These are phyloP conservation scores for Presbytis comata DNA, from an alignment of 2,797 vertebrate species.

Conservation along the genomic window DNA sequence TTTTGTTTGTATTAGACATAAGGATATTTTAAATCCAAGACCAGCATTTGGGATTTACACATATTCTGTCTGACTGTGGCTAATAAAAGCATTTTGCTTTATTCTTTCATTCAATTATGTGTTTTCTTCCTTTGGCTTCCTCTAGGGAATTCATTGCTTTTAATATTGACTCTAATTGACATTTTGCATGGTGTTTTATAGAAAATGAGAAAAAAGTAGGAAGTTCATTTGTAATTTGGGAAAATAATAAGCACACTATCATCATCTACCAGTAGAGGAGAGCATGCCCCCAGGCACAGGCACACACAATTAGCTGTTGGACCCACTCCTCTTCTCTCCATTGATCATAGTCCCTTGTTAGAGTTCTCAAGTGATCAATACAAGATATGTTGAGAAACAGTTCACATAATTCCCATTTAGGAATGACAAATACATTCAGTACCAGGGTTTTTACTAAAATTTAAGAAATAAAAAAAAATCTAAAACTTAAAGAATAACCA, in stretches of 20 bases:
- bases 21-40: slow-evolving; percentile 49
- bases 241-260: slow-evolving; percentile 58
- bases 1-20: slow-evolving; percentile 60
- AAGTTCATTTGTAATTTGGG: slow-evolving; percentile 39
- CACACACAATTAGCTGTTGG: not conserved
- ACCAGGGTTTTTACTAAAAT: not conserved
- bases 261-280: not conserved
- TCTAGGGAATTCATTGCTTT: slow-evolving; percentile 45
- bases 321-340: not conserved
- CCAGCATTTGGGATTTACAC: slow-evolving; percentile 33
- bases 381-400: not conserved
- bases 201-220: slow-evolving; percentile 33
- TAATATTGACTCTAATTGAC: slow-evolving; percentile 54
- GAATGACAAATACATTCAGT: not conserved
- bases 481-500: not conserved
- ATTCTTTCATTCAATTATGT: slow-evolving; percentile 65
- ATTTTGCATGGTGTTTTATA: slow-evolving; percentile 51
- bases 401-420: not conserved
- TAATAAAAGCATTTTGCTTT: slow-evolving; percentile 62
- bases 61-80: not conserved
- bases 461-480: not conserved
- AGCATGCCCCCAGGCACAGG: not conserved
- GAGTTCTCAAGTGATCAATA: not conserved
- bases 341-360: not conserved
- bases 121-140: slow-evolving; percentile 57